A percentile compares a stretch with the other conserved stretches of the same genome.
Conservation (phyloP, 2,888 invertebrate genomes). For the Lasioglossum vierecki region DNA sequence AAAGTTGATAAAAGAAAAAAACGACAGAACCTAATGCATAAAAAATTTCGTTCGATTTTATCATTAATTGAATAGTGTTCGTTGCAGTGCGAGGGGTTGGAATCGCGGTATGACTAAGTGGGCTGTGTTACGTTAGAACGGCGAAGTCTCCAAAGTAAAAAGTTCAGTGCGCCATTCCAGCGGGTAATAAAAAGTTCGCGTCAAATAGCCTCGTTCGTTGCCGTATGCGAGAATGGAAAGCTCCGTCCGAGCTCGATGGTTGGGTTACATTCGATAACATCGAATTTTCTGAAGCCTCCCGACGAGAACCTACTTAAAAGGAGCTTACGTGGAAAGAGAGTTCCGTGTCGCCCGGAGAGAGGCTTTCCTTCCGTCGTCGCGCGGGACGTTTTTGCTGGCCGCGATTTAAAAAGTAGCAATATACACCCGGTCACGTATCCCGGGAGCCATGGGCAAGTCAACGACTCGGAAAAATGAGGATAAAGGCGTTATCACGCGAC, state of each 20-base stretch:
- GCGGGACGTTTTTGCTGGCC: slow-evolving; percentile 12
- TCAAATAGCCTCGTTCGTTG: neutral
- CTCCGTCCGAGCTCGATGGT: neutral
- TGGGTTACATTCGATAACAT: slow-evolving; percentile 39
- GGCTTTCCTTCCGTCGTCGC: slow-evolving; percentile 19
- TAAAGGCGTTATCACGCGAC: slow-evolving; percentile 52
- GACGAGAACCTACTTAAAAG: slow-evolving; percentile 7
- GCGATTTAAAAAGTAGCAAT: slow-evolving; percentile 20
- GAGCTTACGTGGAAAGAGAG: neutral
- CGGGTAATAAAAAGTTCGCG: slow-evolving; percentile 2
- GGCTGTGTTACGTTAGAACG: neutral
- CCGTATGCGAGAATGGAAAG: neutral
- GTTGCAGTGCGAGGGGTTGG: neutral
- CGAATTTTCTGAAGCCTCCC: slow-evolving; percentile 5
- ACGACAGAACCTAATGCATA: too few species aligned
- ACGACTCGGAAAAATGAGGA: slow-evolving; percentile 52
- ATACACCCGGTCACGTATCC: slow-evolving; percentile 33
- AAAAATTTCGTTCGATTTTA: neutral
- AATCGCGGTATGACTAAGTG: neutral
- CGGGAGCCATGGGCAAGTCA: neutral
- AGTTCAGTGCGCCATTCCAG: neutral
- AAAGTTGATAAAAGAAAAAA: too few species aligned
- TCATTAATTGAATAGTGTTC: slow-evolving; percentile 1
- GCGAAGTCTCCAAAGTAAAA: slow-evolving; percentile 1
- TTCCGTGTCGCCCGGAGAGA: slow-evolving; percentile 18